Evolutionary conservation across 2,888 invertebrate species (phyloP).

Genomic region (Magallana nippona): DNA sequence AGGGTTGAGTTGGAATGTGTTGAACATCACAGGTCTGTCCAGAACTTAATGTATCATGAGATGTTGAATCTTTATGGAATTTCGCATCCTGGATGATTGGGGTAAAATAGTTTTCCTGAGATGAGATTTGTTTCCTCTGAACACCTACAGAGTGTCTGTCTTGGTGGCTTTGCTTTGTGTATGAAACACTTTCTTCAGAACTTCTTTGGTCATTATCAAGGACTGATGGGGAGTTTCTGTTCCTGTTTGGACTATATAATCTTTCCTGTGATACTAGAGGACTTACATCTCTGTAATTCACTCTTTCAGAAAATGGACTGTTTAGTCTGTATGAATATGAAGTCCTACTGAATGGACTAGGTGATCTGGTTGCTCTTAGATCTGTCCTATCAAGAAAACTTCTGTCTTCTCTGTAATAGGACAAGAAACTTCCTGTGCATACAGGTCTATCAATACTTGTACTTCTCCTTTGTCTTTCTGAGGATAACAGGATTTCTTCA

Average conservation of each 20-base stretch:
- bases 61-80: not conserved
- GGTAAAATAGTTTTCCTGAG: not conserved
- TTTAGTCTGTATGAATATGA: not conserved
- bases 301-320: not conserved
- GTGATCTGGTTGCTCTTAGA: not conserved
- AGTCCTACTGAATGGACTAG: not conserved
- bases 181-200: not conserved
- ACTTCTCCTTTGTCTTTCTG: not conserved
- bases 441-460: not conserved
- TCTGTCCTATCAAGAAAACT: not conserved
- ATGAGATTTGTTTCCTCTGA: not conserved
- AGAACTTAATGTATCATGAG: not conserved
- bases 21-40: not conserved
- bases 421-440: not conserved
- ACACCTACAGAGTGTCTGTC: not conserved
- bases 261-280: not conserved
- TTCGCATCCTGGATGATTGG: not conserved
- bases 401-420: not conserved
- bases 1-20: constrained; percentile 23
- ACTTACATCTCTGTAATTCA: not conserved
- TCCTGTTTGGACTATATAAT: not conserved
- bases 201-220: not conserved
- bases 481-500: not conserved
- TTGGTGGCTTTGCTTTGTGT: not conserved
- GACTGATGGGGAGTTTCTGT: not conserved